A percentile compares a stretch with the other conserved stretches of the same genome.
phyloP scores from a whole-genome alignment of 2,888 invertebrate genomes.

The Kuschelorhynchus macadamiae region DNA sequence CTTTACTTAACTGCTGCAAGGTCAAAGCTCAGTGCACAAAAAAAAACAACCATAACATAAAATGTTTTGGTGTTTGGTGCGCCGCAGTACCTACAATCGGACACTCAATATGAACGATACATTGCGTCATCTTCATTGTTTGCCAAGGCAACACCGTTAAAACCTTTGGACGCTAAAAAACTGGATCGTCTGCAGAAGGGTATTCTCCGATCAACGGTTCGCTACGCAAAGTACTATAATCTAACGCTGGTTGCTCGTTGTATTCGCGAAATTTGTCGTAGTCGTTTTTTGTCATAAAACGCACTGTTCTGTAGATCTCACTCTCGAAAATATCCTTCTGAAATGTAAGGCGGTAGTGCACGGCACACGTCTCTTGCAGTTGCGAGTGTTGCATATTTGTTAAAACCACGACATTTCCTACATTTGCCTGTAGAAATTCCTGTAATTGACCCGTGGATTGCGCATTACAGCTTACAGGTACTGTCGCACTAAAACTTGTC shows the following conservation, averaged over 20 bases:
- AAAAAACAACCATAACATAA: too few species aligned
- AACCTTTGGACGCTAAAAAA: constrained; percentile 5
- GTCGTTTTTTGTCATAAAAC: constrained; percentile 5
- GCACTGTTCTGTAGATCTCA: neutral
- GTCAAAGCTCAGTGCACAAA: too few species aligned
- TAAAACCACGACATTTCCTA: neutral
- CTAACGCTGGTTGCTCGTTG: neutral
- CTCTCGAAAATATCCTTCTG: neutral
- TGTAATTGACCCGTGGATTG: neutral
- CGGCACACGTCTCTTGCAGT: neutral
- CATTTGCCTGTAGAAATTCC: neutral
- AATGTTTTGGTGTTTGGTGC: too few species aligned
- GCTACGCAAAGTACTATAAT: neutral
- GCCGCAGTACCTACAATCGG: too few species aligned
- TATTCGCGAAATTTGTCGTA: constrained; percentile 3
- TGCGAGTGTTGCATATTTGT: constrained; percentile 3
- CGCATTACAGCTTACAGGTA: neutral
- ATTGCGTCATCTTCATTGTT: neutral
- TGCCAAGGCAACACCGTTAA: neutral
- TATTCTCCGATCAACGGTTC: neutral
- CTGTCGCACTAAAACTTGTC: neutral
- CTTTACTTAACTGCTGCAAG: too few species aligned
- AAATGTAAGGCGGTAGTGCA: neutral
- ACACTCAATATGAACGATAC: constrained; percentile 1
- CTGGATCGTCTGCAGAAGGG: neutral